These are phyloP conservation scores for Spodoptera picta DNA, from an alignment of 2,888 invertebrate species.

Conservation along the genomic window DNA sequence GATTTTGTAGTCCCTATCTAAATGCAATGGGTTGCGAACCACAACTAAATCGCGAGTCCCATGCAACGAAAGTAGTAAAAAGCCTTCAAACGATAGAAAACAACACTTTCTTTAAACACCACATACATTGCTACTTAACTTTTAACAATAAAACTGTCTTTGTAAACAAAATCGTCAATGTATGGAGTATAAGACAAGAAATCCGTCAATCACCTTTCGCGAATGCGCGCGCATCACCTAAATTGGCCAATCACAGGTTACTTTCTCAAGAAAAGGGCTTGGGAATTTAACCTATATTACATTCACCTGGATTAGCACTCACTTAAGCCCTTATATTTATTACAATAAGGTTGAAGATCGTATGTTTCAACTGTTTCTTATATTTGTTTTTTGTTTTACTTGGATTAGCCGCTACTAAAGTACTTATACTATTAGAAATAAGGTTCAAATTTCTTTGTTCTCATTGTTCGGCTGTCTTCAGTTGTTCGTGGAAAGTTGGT, in stretches of 20 bases:
- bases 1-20: conserved; percentile 34
- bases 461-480: too few species aligned
- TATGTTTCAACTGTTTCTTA: not conserved
- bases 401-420: too few species aligned
- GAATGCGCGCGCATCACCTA: conserved; percentile 70
- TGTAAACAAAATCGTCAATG: conserved; percentile 27
- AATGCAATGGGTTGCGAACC: conserved; percentile 47
- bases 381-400: too few species aligned
- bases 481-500: too few species aligned
- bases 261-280: conserved; percentile 66
- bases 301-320: conserved; percentile 10
- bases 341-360: not conserved
- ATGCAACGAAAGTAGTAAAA: conserved; percentile 37
- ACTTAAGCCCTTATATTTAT: not conserved
- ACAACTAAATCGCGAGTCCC: conserved; percentile 50
- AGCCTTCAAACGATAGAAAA: conserved; percentile 1
- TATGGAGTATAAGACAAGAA: conserved; percentile 4
- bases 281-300: conserved; percentile 54
- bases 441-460: too few species aligned
- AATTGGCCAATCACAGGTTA: conserved; percentile 68
- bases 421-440: too few species aligned
- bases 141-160: rapidly evolving
- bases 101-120: not conserved
- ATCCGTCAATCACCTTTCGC: conserved; percentile 5
- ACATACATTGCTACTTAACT: conserved; percentile 25